Evolutionary conservation across 2,113 vertebrate species (phyloP).

Genomic region (Loxodonta africana): DNA sequence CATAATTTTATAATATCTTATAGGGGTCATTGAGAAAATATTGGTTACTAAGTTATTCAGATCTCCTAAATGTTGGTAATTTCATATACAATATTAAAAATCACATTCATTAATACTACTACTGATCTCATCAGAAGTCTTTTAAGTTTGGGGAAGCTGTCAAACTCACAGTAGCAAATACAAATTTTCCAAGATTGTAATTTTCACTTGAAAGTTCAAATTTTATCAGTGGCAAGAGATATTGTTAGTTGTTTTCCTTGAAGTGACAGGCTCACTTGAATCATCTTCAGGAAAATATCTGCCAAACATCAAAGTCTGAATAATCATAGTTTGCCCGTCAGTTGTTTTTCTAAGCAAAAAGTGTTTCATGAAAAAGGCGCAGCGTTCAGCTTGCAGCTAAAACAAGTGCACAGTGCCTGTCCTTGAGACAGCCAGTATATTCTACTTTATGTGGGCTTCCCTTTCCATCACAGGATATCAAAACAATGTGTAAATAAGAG

Average conservation of each 20-base stretch:
- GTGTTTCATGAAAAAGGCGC: neutral
- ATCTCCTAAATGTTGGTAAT: slow-evolving; percentile 26
- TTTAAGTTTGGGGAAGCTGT: slow-evolving; percentile 25
- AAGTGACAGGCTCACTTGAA: slow-evolving; percentile 13
- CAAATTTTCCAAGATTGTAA: neutral
- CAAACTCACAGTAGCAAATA: slow-evolving; percentile 15
- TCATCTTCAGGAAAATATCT: slow-evolving; percentile 51
- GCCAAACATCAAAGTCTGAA: slow-evolving; percentile 48
- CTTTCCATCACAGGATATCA: neutral
- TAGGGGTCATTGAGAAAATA: neutral
- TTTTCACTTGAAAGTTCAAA: slow-evolving; percentile 48
- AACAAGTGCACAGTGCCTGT: neutral
- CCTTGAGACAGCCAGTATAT: neutral
- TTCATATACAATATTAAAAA: neutral
- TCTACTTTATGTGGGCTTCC: neutral
- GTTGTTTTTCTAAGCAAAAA: slow-evolving; percentile 43
- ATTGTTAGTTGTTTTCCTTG: neutral
- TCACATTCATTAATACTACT: neutral
- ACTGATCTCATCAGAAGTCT: slow-evolving; percentile 25
- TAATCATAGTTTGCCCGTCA: neutral
- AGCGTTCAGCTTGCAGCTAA: neutral
- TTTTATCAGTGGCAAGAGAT: slow-evolving; percentile 8
- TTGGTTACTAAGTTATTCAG: neutral
- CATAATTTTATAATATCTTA: neutral
- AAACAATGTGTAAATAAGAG: neutral